phyloP scores from a whole-genome alignment of 2,888 invertebrate species.

The Dioctria linearis region DNA sequence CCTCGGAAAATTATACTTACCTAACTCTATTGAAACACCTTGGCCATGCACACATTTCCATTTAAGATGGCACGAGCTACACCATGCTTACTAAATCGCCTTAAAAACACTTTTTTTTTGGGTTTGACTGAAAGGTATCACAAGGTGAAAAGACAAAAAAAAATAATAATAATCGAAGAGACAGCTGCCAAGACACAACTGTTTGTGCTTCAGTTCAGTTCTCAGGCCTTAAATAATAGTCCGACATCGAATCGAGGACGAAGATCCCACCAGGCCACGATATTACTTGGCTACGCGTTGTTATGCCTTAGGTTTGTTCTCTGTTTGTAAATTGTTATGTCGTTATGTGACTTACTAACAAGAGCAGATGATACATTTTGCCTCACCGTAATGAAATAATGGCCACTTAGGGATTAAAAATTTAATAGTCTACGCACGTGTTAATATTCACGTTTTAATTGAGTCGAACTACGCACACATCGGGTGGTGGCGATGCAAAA shows the following conservation, averaged over 20 bases:
- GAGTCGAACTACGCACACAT: not conserved
- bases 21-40: slow-evolving; percentile 24
- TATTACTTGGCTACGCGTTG: too few species aligned
- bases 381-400: slow-evolving; percentile 15
- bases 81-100: slow-evolving; percentile 19
- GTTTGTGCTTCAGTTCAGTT: not conserved
- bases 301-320: not conserved
- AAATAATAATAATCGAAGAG: slow-evolving; percentile 34
- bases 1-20: slow-evolving; percentile 23
- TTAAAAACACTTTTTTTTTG: not conserved
- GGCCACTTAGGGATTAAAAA: not conserved
- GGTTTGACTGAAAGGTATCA: slow-evolving; percentile 1
- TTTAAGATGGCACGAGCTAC: slow-evolving; percentile 34
- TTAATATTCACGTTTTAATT: slow-evolving; percentile 7
- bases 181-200: slow-evolving; percentile 36
- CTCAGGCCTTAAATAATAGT: slow-evolving; percentile 24
- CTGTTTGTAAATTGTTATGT: not conserved
- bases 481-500: not conserved
- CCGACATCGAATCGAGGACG: not conserved
- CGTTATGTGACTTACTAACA: slow-evolving; percentile 24
- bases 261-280: too few species aligned
- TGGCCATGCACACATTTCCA: slow-evolving; percentile 25
- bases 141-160: slow-evolving; percentile 13
- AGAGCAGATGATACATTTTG: slow-evolving; percentile 10
- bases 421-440: slow-evolving; percentile 12